Base-by-base conservation (phyloP, 2,797 vertebrate species). In the Molothrus aeneus region DNA sequence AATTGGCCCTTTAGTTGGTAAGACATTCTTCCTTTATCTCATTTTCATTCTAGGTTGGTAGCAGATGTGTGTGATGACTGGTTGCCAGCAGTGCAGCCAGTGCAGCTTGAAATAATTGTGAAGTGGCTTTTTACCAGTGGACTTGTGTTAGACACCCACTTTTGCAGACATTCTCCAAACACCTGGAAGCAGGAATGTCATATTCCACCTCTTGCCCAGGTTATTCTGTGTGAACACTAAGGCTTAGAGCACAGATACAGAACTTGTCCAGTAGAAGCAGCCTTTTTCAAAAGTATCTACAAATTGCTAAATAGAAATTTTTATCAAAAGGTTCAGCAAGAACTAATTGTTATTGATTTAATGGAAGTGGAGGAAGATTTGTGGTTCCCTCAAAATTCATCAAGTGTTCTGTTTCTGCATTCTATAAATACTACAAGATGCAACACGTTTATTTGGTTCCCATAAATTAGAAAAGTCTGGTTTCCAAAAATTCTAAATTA, bases 401-500 rank as follows among this genome's bases (percentile, higher is more conserved):
- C 94, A 96, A 97, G 95, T 95, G 96, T 93, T 97, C 86, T 78
- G 38, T 93, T 96, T 93, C 86, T 94, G 95, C 96, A 69, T 92
- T 94, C 96, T 97, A 97, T 96, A 97, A 97, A 97, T 94, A 93
- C 94, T 94, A 86, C 54, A 96, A 97, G 95, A 97, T n/a, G 10
- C 88, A 92, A 96, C 66, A 66, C 72, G 80, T 96, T 96, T 93
- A 95, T 97, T 97, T 97, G 97, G 95, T 97, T 97, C 94, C 92
- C 93, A 95, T 97, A 97, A 97, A 93, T 97, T 98, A 97, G 96
- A 98, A 98, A 97, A 98, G 96, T 94, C 89, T 96, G 92, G 60
- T 97, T 98, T 97, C 82, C 80, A 93, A 95, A 97, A 96, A 92
- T 78, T 93, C 93, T 95, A 92, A 95, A 64, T 96, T 95, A 96